These are phyloP conservation scores for Nomada ferruginata DNA, from an alignment of 2,888 invertebrate species.

Conservation along the genomic window DNA sequence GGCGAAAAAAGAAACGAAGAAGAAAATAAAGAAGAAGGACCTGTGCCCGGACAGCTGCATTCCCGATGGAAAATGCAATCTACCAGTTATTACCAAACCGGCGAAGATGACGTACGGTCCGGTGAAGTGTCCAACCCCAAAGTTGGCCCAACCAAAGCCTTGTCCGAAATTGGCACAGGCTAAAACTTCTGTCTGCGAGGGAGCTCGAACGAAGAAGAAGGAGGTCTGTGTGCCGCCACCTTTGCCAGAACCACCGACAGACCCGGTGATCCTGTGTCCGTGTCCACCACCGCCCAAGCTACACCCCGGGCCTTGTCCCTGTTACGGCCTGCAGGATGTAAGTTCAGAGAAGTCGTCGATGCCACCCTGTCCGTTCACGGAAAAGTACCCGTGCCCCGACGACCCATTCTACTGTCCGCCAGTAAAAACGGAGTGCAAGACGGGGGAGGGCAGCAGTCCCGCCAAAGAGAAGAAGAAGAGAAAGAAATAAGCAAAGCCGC, in stretches of 20 bases:
- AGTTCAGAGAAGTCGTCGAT: neutral
- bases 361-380: conserved; percentile 64
- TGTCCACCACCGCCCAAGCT: conserved; percentile 78
- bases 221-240: conserved; percentile 58
- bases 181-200: rapidly evolving
- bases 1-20: neutral
- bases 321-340: conserved; percentile 34
- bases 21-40: conserved; percentile 21
- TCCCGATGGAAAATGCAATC: conserved; percentile 47
- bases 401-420: conserved; percentile 59
- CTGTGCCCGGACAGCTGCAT: conserved; percentile 42
- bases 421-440: neutral
- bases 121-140: conserved; percentile 64
- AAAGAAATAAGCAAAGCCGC: neutral
- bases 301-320: conserved; percentile 78
- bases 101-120: conserved; percentile 68
- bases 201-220: conserved; percentile 18
- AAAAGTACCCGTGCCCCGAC: conserved; percentile 63
- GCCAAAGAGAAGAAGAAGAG: conserved; percentile 17
- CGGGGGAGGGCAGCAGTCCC: conserved; percentile 21
- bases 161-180: conserved; percentile 44
- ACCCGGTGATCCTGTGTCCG: conserved; percentile 72
- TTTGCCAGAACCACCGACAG: conserved; percentile 75
- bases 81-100: neutral
- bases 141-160: conserved; percentile 49